Evolutionary conservation across 2,888 invertebrate genomes (phyloP), one percentile per base, ranked within the genome.

Genomic region (Antheraea assamensis): DNA sequence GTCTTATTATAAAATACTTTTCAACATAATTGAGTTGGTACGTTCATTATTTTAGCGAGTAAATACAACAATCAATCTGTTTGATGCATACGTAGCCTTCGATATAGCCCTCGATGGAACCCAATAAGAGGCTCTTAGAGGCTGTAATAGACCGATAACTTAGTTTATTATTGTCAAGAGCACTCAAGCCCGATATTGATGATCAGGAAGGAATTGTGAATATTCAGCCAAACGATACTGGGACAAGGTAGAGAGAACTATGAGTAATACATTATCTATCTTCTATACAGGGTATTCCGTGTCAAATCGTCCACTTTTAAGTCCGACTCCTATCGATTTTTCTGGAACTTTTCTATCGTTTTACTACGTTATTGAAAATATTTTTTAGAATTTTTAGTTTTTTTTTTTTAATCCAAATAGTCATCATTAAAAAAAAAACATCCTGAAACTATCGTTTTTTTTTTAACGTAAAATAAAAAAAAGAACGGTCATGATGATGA

Each of bases 81-180:
- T 13, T 24, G 13, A 58, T 64, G 61, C 30, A 30, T 24, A 30
- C 13, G 3, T 27, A 30, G 17, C 15, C 15, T 13, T 64, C 30
- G 27, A 5, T 10, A 35, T 68, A 68, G 68, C 2, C 66, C 19
- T 66, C 15, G 68, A 68, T 35, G 35, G 3, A 68, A 35, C 8
- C n/a, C 68, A 35, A 68, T 68, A 68, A 68, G n/a, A 68, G 35
- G 21, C 68, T 68, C n/a, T 68, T 35, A 68, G 68, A 35, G 35
- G 35, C 21, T 13, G 68, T 68, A 68, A 35, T 68, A 68, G 21
- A 5, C 68, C 68, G 68, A 35, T 68, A 68, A 68, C 68, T 68
- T 35, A 35, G 68, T 68, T 68, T 68, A 68, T 66, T 66, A 66
- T 66, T 66, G 30, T n/a, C 68, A 30, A 24, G 24, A 68, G 68